Evolutionary conservation across 2,888 invertebrate genomes (phyloP).

Genomic region (Galerucella pusilla): DNA sequence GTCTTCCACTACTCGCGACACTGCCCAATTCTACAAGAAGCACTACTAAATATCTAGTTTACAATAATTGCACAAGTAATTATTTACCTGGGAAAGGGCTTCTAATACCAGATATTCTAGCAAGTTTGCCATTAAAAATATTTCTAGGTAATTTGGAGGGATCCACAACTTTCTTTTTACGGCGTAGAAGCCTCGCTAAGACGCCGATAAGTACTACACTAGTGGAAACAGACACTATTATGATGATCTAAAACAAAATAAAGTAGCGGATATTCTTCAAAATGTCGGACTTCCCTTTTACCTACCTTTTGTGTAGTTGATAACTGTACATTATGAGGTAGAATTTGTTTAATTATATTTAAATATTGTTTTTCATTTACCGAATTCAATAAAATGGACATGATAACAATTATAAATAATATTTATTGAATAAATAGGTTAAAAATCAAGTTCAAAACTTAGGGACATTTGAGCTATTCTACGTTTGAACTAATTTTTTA

Average conservation of each 20-base stretch:
- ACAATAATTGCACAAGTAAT: not conserved
- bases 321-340: slow-evolving; percentile 63
- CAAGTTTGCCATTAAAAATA: slow-evolving; percentile 65
- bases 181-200: slow-evolving; percentile 81
- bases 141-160: slow-evolving; percentile 53
- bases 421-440: slow-evolving; percentile 30
- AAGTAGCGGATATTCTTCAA: no score
- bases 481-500: no score
- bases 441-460: not conserved
- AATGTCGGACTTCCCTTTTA: no score
- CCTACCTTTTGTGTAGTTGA: no score
- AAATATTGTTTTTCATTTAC: slow-evolving; percentile 69
- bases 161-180: slow-evolving; percentile 75
- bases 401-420: slow-evolving; percentile 25
- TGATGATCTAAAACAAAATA: no score
- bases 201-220: slow-evolving; percentile 84
- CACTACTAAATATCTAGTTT: slow-evolving; percentile 4
- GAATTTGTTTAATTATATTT: slow-evolving; percentile 67
- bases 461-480: no score
- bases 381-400: slow-evolving; percentile 68
- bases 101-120: slow-evolving; percentile 72
- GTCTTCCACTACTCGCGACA: slow-evolving; percentile 73
- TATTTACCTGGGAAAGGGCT: slow-evolving; percentile 73
- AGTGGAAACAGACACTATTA: no score
- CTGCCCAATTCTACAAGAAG: slow-evolving; percentile 69